Base-by-base conservation (phyloP, 2,888 invertebrate genomes). In the Coelinius sp. region DNA sequence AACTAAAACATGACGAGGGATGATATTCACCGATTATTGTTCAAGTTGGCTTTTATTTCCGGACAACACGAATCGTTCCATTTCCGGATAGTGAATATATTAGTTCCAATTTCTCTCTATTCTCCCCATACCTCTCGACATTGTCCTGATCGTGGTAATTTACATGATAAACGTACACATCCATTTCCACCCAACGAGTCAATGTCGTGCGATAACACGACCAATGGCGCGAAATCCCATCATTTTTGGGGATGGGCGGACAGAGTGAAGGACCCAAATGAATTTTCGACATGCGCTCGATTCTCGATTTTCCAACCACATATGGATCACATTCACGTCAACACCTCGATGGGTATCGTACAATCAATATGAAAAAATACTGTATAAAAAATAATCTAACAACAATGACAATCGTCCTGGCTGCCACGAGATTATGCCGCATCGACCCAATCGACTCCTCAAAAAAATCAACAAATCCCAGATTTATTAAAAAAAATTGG, bases 61-160 rank as follows among this genome's bases (percentile, higher is more conserved):
- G 83, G 78, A 59, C 69, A 17, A 64, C 73, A 75, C 73, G 69
- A 69, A 72, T 66, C 74, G 72, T 74, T 69, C 78, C 75, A 82
- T 82, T 83, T 84, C 82, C 82, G 79, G 68, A 59, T 31, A 68
- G 41, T 68, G 65, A 74, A 77, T 80, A 77, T 80, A 79, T 79
- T 81, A 80, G 77, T 77, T 78, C 77, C 62, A 63, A 63, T 63
- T 63, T 63, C 38, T 8, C 22, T 24, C 49, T 24, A 17, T 67
- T 38, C 52, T 17, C 44, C 6, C 35, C 22, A 3, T 12, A 12
- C 52, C 4, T 41, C 22, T 73, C 12, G 20, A 41, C 24, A 31
- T 20, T 14, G 31, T 20, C 59, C 63, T 49, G 64, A 53, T 71
- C 73, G 73, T 74, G 68, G 63, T 72, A 75, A 82, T 83, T 83